Base-by-base conservation (phyloP, 2,888 invertebrate species). In the Copidosoma aretas region DNA sequence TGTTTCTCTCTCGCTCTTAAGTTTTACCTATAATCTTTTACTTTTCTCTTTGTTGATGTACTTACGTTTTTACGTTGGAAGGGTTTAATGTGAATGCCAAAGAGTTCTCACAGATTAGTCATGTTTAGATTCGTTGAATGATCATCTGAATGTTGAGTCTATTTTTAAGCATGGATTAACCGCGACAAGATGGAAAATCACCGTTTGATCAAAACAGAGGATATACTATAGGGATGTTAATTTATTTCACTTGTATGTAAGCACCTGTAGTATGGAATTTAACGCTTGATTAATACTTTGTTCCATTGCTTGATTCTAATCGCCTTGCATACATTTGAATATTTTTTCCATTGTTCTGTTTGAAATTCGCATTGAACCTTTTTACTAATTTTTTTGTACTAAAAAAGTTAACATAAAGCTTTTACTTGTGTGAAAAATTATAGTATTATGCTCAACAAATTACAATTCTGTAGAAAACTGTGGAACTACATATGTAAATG, bases 351-450 rank as follows among this genome's bases (percentile, higher is more conserved):
- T n/a, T 52, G 22, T 52, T 21, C 8, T 10, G 1, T 12, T n/a
- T 52, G 51, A 25, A 64, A 64, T 68, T 68, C 64, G 64, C 68
- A 64, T 57, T 57, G 52, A 59, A 64, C 56, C 25, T 56, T 64
- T 68, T 56, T 57, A 51, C 56, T 46, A 46, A 17, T 15, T 25
- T 24, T 0, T 52, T 49, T 17, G 58, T n/a, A 32, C 32, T 49
- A 21, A 60, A 51, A n/a, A 17, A 22, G 10, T n/a, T 0, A 19
- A 43, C 53, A 41, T 39, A 43, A 57, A 58, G 52, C 46, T 68
- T 61, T 51, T 46, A n/a, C 21, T n/a, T 53, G 17, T 60, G 5
- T n/a, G 32, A 19, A 41, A 51, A 12, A 10, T 15, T 19, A 25
- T n/a, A 56, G 41, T 68, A 49, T 63, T 53, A 32, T 63, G 59